A percentile compares a stretch with the other conserved stretches of the same genome.
Conservation (phyloP, 2,888 invertebrate species). For the Tolmerus cingulatus region DNA sequence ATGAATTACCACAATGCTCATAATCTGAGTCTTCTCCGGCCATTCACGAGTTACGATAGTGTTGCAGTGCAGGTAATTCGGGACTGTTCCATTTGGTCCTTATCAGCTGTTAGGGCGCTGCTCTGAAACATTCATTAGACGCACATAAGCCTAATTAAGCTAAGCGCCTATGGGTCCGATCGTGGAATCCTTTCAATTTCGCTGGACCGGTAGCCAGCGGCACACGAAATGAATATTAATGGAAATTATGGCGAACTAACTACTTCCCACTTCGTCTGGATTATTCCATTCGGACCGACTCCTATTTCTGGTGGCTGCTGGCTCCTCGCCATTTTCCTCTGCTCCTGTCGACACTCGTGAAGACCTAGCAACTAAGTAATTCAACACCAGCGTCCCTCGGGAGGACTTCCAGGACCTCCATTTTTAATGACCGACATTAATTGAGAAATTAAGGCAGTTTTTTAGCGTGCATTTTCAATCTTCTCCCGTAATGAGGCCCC, state of each 20-base stretch:
- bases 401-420: neutral
- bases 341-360: neutral
- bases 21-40: neutral
- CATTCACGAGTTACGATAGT: neutral
- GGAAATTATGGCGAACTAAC: neutral
- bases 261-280: neutral
- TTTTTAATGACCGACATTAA: constrained; percentile 26
- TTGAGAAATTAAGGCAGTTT: constrained; percentile 29
- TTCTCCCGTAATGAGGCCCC: neutral
- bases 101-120: neutral
- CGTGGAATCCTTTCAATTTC: neutral
- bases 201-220: neutral
- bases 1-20: neutral
- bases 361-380: constrained; percentile 9
- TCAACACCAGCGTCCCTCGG: neutral
- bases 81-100: neutral
- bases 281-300: neutral
- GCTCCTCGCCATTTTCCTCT: neutral
- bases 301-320: neutral
- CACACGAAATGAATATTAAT: neutral
- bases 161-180: neutral
- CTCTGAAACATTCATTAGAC: neutral
- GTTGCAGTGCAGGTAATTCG: neutral
- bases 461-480: neutral
- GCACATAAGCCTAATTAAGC: neutral